These are phyloP conservation scores for Rhagoletis pomonella DNA, from an alignment of 1,140 invertebrate species.

Conservation along the genomic window DNA sequence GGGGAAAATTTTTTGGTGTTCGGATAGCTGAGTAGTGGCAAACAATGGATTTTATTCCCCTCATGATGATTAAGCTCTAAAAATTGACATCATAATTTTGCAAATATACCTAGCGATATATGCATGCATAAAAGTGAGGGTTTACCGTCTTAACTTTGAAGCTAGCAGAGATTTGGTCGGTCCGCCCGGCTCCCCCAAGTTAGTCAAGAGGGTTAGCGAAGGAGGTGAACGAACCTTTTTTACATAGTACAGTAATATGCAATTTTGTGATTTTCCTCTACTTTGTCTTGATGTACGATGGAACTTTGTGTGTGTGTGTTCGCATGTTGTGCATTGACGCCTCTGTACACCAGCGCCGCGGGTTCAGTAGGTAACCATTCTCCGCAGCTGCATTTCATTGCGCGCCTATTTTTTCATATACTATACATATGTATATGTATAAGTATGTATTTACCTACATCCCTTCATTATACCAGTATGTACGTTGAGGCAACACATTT, in stretches of 20 bases:
- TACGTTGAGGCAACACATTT: no score
- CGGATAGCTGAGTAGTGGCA: no score
- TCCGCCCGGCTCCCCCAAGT: neutral
- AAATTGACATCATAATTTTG: conserved; percentile 12
- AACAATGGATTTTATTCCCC: no score
- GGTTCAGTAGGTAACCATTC: no score
- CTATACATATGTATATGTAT: no score
- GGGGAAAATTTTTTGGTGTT: neutral
- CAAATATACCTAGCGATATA: neutral
- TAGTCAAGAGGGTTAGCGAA: neutral
- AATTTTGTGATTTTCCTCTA: neutral
- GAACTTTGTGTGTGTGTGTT: neutral
- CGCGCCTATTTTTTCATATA: no score
- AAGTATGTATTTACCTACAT: no score
- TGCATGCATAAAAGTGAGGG: no score
- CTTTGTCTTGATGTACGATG: neutral
- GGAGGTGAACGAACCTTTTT: neutral
- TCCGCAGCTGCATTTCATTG: no score
- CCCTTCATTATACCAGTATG: no score
- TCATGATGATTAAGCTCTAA: neutral
- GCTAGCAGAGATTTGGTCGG: neutral
- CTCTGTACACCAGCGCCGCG: neutral
- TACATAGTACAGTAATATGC: neutral
- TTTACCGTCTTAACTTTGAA: neutral
- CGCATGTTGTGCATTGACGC: neutral